These are phyloP conservation scores for Solea senegalensis DNA, from an alignment of 2,113 vertebrate species.

Conservation along the genomic window DNA sequence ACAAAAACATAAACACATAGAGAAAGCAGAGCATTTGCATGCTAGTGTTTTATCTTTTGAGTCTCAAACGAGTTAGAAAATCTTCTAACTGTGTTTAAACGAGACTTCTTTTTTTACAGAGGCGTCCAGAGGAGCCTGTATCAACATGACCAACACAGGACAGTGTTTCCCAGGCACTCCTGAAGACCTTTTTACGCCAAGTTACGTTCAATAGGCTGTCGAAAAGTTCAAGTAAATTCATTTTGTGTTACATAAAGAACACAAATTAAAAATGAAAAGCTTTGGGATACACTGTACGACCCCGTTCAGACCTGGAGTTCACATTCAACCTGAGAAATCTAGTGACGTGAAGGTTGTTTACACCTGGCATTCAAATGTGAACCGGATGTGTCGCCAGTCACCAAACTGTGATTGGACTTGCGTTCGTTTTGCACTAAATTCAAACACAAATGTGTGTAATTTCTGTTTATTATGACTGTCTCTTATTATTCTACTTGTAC, in stretches of 20 bases:
- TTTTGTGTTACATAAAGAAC: no score
- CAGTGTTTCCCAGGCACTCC: conserved; percentile 10
- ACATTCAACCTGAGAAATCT: no score
- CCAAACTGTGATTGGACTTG: no score
- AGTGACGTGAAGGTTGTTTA: no score
- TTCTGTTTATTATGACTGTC: no score
- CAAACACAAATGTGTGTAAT: no score
- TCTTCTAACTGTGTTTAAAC: neutral
- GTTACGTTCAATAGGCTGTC: neutral
- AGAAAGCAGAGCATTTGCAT: neutral
- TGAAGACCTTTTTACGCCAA: neutral
- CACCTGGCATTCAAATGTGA: no score
- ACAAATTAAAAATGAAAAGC: conserved; percentile 50
- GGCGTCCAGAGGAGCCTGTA: neutral
- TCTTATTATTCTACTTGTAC: no score
- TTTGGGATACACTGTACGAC: conserved; percentile 33
- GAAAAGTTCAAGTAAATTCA: no score
- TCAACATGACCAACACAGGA: conserved; percentile 2
- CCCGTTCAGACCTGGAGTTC: no score
- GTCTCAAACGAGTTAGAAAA: neutral
- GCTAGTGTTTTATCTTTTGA: neutral
- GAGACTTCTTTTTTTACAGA: neutral
- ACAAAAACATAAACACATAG: conserved; percentile 6
- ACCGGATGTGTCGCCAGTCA: no score
- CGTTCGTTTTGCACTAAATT: no score